phyloP scores from a whole-genome alignment of 2,888 invertebrate species.

The Plusia festucae region DNA sequence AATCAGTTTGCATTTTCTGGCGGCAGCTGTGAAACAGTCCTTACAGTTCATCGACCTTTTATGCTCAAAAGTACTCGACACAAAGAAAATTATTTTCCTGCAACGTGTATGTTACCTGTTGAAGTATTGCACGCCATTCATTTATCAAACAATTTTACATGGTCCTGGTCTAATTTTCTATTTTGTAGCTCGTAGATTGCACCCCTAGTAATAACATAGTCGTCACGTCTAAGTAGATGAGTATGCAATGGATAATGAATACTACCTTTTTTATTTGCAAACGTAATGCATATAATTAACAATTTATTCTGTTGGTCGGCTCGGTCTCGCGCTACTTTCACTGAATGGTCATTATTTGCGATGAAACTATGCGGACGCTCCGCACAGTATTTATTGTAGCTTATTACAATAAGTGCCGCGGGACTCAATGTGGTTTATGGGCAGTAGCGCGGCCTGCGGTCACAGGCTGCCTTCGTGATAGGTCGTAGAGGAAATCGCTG shows the following conservation, averaged over 20 bases:
- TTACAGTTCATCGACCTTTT: constrained; percentile 31
- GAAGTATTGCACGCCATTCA: constrained; percentile 17
- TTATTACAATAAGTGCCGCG: constrained; percentile 20
- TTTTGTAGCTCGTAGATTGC: background rate
- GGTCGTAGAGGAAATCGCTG: constrained; percentile 25
- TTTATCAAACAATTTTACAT: background rate
- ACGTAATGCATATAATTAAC: constrained; percentile 32
- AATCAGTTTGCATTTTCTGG: too few species aligned
- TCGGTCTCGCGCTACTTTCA: constrained; percentile 56
- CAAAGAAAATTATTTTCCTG: constrained; percentile 13
- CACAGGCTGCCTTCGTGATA: constrained; percentile 38
- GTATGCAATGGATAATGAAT: background rate
- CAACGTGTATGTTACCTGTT: constrained; percentile 22
- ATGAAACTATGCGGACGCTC: constrained; percentile 39
- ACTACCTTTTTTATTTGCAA: constrained; percentile 37
- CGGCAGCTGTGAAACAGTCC: constrained; percentile 21
- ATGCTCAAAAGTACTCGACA: constrained; percentile 18
- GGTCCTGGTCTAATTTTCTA: background rate
- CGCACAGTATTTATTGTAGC: constrained; percentile 40
- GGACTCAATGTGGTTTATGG: constrained; percentile 25
- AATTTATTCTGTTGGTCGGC: constrained; percentile 37
- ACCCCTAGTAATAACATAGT: background rate
- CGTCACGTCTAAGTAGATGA: background rate
- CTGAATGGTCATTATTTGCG: constrained; percentile 47
- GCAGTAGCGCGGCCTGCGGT: constrained; percentile 28